A percentile compares a stretch with the other conserved stretches of the same genome.
Evolutionary conservation across 2,888 invertebrate genomes (phyloP).

Genomic region (Eilema sororculum): DNA sequence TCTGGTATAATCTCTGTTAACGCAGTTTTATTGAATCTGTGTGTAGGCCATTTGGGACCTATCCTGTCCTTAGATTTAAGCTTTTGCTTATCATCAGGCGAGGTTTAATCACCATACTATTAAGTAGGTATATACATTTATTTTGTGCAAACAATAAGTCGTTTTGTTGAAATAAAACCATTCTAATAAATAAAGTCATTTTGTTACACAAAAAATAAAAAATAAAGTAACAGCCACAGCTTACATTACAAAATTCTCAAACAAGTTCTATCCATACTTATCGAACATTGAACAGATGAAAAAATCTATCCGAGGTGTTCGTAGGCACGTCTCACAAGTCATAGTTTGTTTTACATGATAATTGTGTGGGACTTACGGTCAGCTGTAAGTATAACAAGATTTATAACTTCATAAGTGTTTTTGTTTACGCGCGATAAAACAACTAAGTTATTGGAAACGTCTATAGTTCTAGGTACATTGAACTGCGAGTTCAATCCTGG

Average conservation of each 20-base stretch:
- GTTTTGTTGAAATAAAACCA: no score
- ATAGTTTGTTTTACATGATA: conserved; percentile 72
- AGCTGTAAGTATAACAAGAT: conserved; percentile 32
- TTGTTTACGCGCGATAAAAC: background rate
- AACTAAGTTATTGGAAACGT: background rate
- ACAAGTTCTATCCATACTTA: conserved; percentile 36
- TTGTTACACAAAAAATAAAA: background rate
- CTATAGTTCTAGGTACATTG: background rate
- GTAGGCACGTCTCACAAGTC: conserved; percentile 38
- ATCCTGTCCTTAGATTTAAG: no score
- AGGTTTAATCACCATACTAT: no score
- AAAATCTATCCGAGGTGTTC: conserved; percentile 45
- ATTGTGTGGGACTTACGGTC: conserved; percentile 59
- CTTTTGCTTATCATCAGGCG: no score
- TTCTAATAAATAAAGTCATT: no score
- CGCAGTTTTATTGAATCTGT: no score
- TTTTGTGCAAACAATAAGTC: no score
- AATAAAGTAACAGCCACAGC: background rate
- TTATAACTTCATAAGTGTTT: conserved; percentile 21
- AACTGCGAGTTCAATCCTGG: no score
- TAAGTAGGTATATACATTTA: no score
- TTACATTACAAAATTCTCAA: background rate
- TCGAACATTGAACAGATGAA: conserved; percentile 27
- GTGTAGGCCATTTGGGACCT: no score
- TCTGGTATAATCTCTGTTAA: no score